Base-by-base conservation (phyloP, 2,888 invertebrate genomes). In the Sericinus montela region DNA sequence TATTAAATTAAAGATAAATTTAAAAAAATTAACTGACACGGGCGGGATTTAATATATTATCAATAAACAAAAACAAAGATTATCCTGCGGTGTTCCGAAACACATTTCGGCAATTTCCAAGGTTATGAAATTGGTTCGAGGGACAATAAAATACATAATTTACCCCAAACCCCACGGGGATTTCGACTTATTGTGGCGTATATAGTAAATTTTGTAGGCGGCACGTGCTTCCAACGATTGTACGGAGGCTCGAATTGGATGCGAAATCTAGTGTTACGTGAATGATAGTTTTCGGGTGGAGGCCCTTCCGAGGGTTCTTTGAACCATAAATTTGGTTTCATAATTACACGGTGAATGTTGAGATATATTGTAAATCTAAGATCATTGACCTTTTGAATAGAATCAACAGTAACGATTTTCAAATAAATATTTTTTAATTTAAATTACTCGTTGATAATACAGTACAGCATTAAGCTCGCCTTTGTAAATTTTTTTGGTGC, bases 141-240 rank as follows among this genome's bases (percentile, higher is more conserved):
- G 54, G 58, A 67, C 62, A 67, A 62, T 69, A 69, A 69, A 69
- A 67, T 67, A 65, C 61, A 62, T 65, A 67, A 69, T 67, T 64
- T 65, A 61, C 55, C 54, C 56, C 48, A 49, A 42, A 54, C 53
- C 51, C 53, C 51, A 56, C 48, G 32, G 45, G 54, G 61, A 57
- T 49, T 52, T 55, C 54, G 54, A 58, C 54, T 58, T 65, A 62
- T 64, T 60, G 63, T 61, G 56, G 58, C 56, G 51, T 52, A 41
- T 46, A 54, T 55, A 63, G 63, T 65, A 63, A 63, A 65, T 65
- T 66, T 56, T 51, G 58, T 45, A 57, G 53, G 62, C 57, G 62
- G 59, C 67, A 66, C 65, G 67, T 68, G 67, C 59, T 55, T 43
- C 38, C 56, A 63, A 63, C 62, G 62, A 58, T 59, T 56, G 56